Evolutionary conservation across 2,888 invertebrate genomes (phyloP).

Genomic region (Mylabris sibirica): DNA sequence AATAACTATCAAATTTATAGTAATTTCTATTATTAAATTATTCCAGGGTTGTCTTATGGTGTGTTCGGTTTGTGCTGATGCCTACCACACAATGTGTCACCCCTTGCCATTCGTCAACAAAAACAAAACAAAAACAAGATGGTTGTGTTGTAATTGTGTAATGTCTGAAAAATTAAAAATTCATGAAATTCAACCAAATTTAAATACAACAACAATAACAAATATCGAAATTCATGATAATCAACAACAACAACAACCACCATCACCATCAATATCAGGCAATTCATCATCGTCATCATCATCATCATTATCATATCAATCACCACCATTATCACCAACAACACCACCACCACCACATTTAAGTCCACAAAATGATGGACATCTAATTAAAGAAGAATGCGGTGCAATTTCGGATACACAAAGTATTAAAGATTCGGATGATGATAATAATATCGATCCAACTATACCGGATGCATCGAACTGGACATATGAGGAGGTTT

Average conservation of each 20-base stretch:
- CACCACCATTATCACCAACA: conserved; percentile 48
- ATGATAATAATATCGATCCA: conserved; percentile 65
- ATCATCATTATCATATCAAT: conserved; percentile 42
- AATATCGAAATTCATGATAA: conserved; percentile 9
- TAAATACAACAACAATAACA: conserved; percentile 43
- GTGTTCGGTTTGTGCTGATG: conserved; percentile 79
- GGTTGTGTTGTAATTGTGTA: conserved; percentile 76
- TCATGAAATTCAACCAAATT: conserved; percentile 57
- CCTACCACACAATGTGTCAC: conserved; percentile 85
- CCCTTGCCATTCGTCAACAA: conserved; percentile 71
- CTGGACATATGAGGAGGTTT: conserved; percentile 87
- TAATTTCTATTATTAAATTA: conserved; percentile 1
- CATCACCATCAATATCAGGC: conserved; percentile 42
- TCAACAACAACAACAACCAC: conserved; percentile 32
- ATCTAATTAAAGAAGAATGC: conserved; percentile 20
- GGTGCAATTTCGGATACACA: conserved; percentile 45
- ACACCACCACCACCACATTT: conserved; percentile 49
- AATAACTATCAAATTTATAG: conserved; percentile 13
- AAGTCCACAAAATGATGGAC: conserved; percentile 53
- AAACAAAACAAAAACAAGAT: conserved; percentile 68
- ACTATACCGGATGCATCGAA: conserved; percentile 79
- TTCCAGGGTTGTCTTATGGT: conserved; percentile 51
- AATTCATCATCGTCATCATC: conserved; percentile 46
- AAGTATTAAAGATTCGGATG: conserved; percentile 49
- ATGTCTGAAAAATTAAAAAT: conserved; percentile 57